Evolutionary conservation across 2,113 vertebrate genomes (phyloP).

Genomic region (Petromus typicus): DNA sequence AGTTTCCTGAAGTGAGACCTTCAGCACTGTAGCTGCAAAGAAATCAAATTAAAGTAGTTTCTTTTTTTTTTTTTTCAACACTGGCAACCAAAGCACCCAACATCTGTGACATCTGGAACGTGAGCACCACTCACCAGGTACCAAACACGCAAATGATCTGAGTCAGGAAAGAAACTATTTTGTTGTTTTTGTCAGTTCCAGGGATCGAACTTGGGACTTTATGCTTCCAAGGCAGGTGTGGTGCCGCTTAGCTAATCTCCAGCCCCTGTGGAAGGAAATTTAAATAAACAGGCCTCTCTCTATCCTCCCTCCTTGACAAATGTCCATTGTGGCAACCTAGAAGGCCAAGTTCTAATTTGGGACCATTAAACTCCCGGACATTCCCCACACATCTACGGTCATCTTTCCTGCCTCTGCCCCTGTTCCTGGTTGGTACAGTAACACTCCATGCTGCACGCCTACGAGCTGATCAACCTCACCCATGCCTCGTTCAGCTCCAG

Average conservation of each 20-base stretch:
- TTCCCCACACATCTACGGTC: neutral
- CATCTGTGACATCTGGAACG: neutral
- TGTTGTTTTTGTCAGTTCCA: too few species aligned
- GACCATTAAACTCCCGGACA: neutral
- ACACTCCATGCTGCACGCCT: neutral
- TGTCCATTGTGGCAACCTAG: neutral
- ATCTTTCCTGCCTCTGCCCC: neutral
- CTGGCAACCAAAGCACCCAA: neutral
- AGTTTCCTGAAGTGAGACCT: neutral
- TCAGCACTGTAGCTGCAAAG: neutral
- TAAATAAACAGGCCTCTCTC: neutral
- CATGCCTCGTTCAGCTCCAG: too few species aligned
- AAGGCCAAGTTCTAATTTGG: neutral
- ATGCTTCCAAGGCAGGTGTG: too few species aligned
- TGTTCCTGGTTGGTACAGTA: rapidly evolving
- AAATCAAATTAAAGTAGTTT: neutral
- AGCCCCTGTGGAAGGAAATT: neutral
- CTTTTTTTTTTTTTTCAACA: neutral
- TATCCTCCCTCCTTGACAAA: neutral
- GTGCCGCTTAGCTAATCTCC: too few species aligned
- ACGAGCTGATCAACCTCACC: rapidly evolving
- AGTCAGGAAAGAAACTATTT: too few species aligned
- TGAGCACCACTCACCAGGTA: neutral
- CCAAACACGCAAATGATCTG: neutral
- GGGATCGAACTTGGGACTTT: too few species aligned